Evolutionary conservation across 2,797 vertebrate species (phyloP).

Genomic region (Artibeus jamaicensis): DNA sequence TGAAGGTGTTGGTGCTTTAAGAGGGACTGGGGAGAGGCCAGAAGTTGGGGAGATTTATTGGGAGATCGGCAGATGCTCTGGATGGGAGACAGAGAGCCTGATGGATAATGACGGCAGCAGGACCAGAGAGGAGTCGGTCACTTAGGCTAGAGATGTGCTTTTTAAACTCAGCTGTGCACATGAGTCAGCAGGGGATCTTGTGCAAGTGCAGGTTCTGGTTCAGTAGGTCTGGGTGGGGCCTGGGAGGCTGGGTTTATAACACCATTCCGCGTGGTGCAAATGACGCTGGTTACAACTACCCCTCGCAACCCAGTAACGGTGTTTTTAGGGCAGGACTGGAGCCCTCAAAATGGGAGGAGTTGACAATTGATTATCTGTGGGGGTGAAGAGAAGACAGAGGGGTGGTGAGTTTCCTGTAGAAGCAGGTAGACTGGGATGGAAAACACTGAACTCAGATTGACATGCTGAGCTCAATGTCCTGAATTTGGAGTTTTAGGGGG

Average conservation of each 20-base stretch:
- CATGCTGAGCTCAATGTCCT: not conserved
- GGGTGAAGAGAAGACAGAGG: not conserved
- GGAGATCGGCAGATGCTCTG: not conserved
- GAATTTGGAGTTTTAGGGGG: not conserved
- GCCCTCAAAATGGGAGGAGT: not conserved
- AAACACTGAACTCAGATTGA: not conserved
- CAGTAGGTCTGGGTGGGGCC: not conserved
- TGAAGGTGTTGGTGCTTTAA: not conserved
- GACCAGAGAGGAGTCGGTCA: not conserved
- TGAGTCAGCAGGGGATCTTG: not conserved
- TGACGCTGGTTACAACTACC: not conserved
- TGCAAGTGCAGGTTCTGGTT: slow-evolving; percentile 8
- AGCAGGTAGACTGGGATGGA: not conserved
- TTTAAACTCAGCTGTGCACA: not conserved
- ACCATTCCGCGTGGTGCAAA: not conserved
- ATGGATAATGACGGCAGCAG: not conserved
- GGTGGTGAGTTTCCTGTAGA: not conserved
- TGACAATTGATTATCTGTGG: not conserved
- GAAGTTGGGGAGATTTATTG: not conserved
- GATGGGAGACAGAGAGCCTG: not conserved
- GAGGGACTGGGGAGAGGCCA: not conserved
- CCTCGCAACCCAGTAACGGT: not conserved
- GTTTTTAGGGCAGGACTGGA: not conserved
- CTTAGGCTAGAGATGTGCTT: not conserved
- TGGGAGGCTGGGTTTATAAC: not conserved